Conservation (phyloP, 2,797 vertebrate genomes). For the Macroramphosus scolopax region DNA sequence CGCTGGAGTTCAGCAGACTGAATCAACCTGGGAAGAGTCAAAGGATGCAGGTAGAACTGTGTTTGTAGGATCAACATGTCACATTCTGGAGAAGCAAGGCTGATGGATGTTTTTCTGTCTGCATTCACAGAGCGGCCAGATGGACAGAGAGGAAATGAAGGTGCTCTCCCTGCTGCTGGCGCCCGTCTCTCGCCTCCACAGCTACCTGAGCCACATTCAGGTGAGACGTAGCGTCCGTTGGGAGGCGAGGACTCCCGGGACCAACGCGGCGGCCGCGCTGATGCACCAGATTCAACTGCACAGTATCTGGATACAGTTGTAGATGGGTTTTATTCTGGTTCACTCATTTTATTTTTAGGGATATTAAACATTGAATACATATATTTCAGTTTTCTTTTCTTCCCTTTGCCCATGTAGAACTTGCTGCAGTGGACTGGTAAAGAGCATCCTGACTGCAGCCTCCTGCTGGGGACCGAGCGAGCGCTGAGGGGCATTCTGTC, state of each 20-base stretch:
- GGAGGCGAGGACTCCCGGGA: not conserved
- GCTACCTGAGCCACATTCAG: constrained; percentile 79
- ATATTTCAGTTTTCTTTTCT: not conserved
- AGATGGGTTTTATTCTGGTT: no score
- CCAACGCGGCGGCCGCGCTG: no score
- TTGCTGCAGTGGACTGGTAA: constrained; percentile 75
- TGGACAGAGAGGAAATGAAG: constrained; percentile 68
- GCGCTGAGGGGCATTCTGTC: constrained; percentile 67
- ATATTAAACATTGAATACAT: not conserved
- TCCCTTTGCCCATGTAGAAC: no score
- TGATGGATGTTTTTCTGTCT: not conserved
- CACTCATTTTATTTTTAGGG: no score
- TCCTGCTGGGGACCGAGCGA: constrained; percentile 71
- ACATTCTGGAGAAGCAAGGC: no score
- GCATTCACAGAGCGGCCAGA: constrained; percentile 46
- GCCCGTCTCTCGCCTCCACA: constrained; percentile 75
- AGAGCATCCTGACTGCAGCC: constrained; percentile 76
- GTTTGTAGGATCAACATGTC: not conserved
- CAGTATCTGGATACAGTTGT: no score
- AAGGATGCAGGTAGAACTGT: constrained; percentile 53
- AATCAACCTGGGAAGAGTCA: constrained; percentile 42
- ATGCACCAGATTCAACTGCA: no score
- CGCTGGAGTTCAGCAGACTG: constrained; percentile 68
- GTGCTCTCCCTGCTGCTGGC: constrained; percentile 74
- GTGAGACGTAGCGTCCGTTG: constrained; percentile 54